Evolutionary conservation across 2,797 vertebrate species (phyloP).

Genomic region (Ctenopoma multispine): DNA sequence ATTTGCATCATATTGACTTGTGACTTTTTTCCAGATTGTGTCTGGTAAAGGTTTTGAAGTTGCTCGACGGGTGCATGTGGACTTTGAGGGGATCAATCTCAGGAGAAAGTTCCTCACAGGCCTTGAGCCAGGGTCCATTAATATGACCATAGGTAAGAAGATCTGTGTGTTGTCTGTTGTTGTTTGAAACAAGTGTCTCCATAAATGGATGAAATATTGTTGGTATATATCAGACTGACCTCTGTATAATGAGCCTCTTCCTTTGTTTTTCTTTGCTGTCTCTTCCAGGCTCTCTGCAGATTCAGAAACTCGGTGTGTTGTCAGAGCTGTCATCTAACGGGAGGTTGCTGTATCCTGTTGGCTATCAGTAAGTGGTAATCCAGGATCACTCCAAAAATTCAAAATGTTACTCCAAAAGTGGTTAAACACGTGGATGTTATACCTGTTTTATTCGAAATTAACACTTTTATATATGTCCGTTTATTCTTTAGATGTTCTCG

Average conservation of each 20-base stretch:
- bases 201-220: not conserved
- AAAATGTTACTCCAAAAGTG: not conserved
- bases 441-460: not conserved
- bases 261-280: not conserved
- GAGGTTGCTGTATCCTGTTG: conserved; percentile 91
- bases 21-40: conserved; percentile 80
- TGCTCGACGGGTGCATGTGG: conserved; percentile 90
- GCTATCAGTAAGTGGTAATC: conserved; percentile 89
- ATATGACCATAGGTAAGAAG: conserved; percentile 91
- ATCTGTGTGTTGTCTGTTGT: not conserved
- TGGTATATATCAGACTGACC: not conserved
- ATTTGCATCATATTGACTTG: not conserved
- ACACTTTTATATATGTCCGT: not conserved
- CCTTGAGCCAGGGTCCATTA: conserved; percentile 90
- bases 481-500: conserved; percentile 87
- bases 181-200: not conserved
- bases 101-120: conserved; percentile 93
- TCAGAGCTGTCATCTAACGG: conserved; percentile 90
- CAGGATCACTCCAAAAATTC: not conserved
- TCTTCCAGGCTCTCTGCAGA: conserved; percentile 88
- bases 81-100: conserved; percentile 94
- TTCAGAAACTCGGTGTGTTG: conserved; percentile 89
- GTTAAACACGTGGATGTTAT: not conserved
- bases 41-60: conserved; percentile 89
- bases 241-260: not conserved